phyloP scores from a whole-genome alignment of 2,113 vertebrate genomes.

The Pangasianodon hypophthalmus region DNA sequence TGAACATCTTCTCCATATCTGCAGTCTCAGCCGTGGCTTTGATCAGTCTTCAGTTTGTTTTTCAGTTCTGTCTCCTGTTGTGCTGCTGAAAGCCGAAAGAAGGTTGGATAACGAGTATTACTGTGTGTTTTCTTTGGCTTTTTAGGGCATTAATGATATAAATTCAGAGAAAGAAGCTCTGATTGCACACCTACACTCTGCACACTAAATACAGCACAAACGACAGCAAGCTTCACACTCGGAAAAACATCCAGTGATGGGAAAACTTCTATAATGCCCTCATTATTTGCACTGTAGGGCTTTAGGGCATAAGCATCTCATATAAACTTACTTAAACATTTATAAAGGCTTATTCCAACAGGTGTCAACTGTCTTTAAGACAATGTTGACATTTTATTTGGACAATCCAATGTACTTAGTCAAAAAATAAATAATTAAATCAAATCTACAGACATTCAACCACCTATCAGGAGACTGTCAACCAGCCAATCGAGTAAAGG shows the following conservation, averaged over 20 bases:
- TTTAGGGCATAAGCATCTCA: not conserved
- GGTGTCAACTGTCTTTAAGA: not conserved
- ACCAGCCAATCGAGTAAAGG: too few relatives aligned
- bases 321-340: not conserved
- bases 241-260: not conserved
- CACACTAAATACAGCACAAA: not conserved
- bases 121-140: constrained; percentile 6
- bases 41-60: not conserved
- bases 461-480: too few relatives aligned
- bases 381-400: not conserved
- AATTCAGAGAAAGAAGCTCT: not conserved
- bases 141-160: constrained; percentile 12
- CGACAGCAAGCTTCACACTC: not conserved
- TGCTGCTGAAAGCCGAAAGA: constrained; percentile 19
- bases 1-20: not conserved
- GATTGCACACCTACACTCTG: not conserved
- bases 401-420: not conserved
- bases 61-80: not conserved
- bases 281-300: not conserved
- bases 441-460: not conserved
- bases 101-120: constrained; percentile 51
- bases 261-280: not conserved
- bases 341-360: not conserved
- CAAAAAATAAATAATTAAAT: not conserved
- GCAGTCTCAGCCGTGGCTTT: not conserved